Percentiles rank a stretch among this genome's conserved stretches.
Evolutionary conservation across 2,797 vertebrate genomes (phyloP).

Genomic region (Myotis daubentonii): DNA sequence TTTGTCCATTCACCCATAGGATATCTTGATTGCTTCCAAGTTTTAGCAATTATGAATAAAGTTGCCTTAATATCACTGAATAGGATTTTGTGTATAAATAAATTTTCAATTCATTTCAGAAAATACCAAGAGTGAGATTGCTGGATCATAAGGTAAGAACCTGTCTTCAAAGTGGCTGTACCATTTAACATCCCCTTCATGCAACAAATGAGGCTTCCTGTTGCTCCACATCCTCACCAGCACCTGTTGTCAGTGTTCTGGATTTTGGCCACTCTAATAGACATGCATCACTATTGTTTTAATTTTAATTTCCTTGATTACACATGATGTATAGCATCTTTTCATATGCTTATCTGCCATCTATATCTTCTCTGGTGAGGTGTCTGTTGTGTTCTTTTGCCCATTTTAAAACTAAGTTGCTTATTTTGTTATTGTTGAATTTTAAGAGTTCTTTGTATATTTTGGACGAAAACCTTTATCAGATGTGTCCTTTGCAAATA

Average conservation of each 20-base stretch:
- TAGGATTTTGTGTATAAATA: background rate
- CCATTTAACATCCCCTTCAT: background rate
- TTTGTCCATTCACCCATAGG: background rate
- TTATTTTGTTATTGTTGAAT: background rate
- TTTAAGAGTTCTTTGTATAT: background rate
- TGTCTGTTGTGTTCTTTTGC: background rate
- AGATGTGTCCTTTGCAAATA: background rate
- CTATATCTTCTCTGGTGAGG: background rate
- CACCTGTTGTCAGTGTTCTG: background rate
- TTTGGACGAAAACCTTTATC: background rate
- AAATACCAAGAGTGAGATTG: background rate
- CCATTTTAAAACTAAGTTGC: background rate
- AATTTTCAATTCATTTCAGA: background rate
- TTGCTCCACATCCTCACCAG: background rate
- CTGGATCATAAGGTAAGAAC: background rate
- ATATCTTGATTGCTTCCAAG: background rate
- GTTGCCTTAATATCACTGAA: background rate
- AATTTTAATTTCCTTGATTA: background rate
- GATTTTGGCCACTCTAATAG: background rate
- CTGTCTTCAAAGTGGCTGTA: background rate
- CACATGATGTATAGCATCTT: background rate
- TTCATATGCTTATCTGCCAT: background rate
- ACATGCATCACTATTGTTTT: background rate
- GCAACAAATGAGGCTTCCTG: background rate
- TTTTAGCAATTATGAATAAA: conserved; percentile 2